Percentiles rank a stretch among this genome's conserved stretches.
phyloP scores from a whole-genome alignment of 2,888 invertebrate genomes.

The Coronaproctus castanopsis region DNA sequence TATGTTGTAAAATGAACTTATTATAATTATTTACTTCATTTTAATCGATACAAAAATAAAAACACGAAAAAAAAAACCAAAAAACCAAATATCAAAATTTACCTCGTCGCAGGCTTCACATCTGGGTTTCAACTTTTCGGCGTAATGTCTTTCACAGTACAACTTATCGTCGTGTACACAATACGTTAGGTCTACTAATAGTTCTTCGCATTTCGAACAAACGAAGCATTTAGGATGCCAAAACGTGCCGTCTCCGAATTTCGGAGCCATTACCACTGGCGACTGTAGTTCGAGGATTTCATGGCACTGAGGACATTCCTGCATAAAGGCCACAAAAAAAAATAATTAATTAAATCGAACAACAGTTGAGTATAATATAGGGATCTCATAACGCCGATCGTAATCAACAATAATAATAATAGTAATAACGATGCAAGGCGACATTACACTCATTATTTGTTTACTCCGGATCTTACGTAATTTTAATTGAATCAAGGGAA shows the following conservation, averaged over 20 bases:
- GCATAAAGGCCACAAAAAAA: no score
- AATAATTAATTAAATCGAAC: neutral
- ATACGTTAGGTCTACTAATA: slow-evolving; percentile 89
- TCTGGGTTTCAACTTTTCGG: slow-evolving; percentile 83
- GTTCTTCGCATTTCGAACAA: slow-evolving; percentile 70
- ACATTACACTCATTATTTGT: no score
- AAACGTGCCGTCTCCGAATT: slow-evolving; percentile 48
- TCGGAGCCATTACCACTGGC: slow-evolving; percentile 65
- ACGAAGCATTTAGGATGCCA: slow-evolving; percentile 91
- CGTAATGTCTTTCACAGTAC: slow-evolving; percentile 90
- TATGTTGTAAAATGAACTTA: no score
- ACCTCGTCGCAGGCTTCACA: slow-evolving; percentile 98
- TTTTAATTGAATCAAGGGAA: no score
- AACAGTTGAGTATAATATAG: neutral
- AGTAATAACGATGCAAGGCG: no score
- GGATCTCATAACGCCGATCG: no score
- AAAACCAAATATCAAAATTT: no score
- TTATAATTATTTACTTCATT: no score
- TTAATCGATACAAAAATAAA: no score
- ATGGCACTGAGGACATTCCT: slow-evolving; percentile 68
- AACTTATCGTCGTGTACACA: slow-evolving; percentile 73
- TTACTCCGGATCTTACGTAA: no score
- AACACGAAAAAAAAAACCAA: no score
- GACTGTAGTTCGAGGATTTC: slow-evolving; percentile 57
- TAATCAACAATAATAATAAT: no score